Base-by-base conservation (phyloP, 1,140 invertebrate species). In the Dendrolimus punctatus region DNA sequence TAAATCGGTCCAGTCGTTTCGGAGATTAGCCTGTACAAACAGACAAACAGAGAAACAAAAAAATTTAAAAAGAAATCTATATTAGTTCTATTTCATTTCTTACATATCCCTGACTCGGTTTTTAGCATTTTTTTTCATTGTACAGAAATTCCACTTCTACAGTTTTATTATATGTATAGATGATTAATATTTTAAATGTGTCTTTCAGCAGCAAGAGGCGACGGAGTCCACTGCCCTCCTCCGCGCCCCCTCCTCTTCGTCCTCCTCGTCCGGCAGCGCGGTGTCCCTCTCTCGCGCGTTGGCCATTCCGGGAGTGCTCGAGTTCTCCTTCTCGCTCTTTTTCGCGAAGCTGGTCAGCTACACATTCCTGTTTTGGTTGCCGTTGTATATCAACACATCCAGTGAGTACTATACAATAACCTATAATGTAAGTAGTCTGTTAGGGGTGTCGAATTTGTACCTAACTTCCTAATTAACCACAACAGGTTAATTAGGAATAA, bases 331-430 rank as follows among this genome's bases (percentile, higher is more conserved):
- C 3, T 96, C 95, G 41, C 88, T 99, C 40, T 99, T 99, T 82
- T 99, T 99, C 87, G 95, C 96, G n/a, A 99, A 99, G 86, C 89
- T 99, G 5, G 97, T 99, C 51, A 97, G 95, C 75, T 99, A 99
- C 76, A 99, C 97, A 53, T 99, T 99, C 86, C 90, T 99, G 7
- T 99, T 95, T 79, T 99, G 98, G 97, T 88, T 99, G 61, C 98
- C 98, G 46, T 83, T 93, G 8, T 99, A 98, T 68, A 96, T 99
- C 51, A 91, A 92, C 48, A 88, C 89, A 51, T 94, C 94, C 57
- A 95, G 96, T 98, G 77, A 93, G 91, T 91, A 68, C 38, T 7
- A 45, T 8, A 6, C 23, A 38, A 49, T 23, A 23, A 23, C 3
- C 23, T 23, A 23, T 23, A 23, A 23, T 23, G 3, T 23, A 23